A percentile compares a stretch with the other conserved stretches of the same genome.
Conservation (phyloP, 1,140 invertebrate species). For the Chionoecetes opilio region DNA sequence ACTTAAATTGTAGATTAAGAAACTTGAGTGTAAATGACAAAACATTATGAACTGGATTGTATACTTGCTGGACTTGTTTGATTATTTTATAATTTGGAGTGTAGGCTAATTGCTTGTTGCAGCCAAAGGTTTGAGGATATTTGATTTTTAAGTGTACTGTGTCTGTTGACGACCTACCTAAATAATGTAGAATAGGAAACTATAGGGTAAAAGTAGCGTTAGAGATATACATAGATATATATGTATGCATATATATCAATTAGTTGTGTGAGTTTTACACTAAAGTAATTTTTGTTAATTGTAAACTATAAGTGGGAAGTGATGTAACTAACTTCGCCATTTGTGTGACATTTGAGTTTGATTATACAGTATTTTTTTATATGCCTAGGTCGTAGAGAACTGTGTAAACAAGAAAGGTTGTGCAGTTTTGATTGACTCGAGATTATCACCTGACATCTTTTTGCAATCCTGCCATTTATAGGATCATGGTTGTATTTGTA, state of each 20-base stretch:
- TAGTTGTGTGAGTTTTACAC: not conserved
- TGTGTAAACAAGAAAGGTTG: not conserved
- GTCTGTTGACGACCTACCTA: slow-evolving; percentile 33
- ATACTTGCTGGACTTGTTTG: not conserved
- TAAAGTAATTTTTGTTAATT: not conserved
- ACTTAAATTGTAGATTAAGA: not conserved
- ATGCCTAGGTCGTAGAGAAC: not conserved
- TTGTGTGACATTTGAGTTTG: not conserved
- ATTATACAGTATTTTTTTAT: not conserved
- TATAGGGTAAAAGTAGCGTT: slow-evolving; percentile 21
- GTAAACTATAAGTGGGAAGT: not conserved
- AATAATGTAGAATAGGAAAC: not conserved
- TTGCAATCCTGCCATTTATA: not conserved
- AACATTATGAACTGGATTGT: not conserved
- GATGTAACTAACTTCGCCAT: not conserved
- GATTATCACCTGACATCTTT: not conserved
- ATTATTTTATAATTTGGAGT: not conserved
- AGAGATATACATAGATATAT: slow-evolving; percentile 21
- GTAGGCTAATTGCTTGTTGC: not conserved
- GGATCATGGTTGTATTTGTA: not conserved
- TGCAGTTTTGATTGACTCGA: not conserved
- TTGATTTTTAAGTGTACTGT: not conserved
- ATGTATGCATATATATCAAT: not conserved
- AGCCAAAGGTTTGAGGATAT: slow-evolving; percentile 20
- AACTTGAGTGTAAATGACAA: not conserved